Evolutionary conservation across 1,140 invertebrate species (phyloP).

Genomic region (Gryllus bimaculatus): DNA sequence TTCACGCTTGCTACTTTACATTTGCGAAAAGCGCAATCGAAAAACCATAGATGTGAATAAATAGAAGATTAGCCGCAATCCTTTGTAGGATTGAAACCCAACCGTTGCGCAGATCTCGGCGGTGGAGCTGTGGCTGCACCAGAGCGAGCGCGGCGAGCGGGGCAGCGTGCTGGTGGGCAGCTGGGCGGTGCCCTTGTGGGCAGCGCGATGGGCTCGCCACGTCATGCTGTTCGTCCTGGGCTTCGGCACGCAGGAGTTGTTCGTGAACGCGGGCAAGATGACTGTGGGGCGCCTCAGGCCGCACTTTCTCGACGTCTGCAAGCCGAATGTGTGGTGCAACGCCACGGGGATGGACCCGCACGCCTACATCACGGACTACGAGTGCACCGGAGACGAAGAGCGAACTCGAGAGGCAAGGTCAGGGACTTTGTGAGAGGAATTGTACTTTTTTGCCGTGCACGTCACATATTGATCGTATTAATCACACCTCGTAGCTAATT

Average conservation of each 20-base stretch:
- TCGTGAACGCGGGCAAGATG: not conserved
- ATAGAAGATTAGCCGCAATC: too few species aligned
- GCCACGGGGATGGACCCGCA: not conserved
- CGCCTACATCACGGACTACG: not conserved
- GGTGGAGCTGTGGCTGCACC: not conserved
- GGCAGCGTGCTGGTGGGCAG: not conserved
- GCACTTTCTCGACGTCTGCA: not conserved
- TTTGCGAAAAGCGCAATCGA: too few species aligned
- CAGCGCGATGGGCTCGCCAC: not conserved
- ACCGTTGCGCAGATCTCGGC: not conserved
- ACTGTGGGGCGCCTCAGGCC: not conserved
- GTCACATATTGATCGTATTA: too few species aligned
- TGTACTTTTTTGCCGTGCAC: too few species aligned
- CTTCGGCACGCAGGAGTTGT: not conserved
- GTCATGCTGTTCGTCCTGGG: not conserved
- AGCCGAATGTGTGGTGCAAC: not conserved
- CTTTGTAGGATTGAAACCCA: too few species aligned
- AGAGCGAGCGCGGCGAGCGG: not conserved
- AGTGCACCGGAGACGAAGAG: not conserved
- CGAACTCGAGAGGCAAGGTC: too few species aligned
- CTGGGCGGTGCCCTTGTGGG: not conserved
- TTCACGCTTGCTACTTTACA: too few species aligned
- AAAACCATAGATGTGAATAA: too few species aligned
- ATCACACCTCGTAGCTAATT: too few species aligned
- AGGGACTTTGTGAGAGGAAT: too few species aligned